Conservation (phyloP, 23 tunicate genomes). For the Oikopleura dioica region DNA sequence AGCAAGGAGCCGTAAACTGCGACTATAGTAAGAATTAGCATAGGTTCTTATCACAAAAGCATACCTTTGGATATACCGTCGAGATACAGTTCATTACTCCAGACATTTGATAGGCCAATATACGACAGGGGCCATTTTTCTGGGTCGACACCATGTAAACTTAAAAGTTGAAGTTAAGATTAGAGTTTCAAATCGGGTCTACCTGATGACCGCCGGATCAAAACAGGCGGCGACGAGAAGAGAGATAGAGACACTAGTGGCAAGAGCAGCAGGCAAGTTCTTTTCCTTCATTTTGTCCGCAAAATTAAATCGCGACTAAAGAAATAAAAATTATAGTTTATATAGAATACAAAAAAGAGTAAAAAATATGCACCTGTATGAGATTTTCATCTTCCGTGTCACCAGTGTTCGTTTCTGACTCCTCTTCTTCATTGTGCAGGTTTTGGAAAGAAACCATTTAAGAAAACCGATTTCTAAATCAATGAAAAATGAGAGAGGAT, state of each 20-base stretch:
- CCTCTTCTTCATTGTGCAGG: not conserved
- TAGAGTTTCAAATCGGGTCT: not conserved
- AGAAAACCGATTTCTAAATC: constrained; percentile 6
- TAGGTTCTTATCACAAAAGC: too few species aligned
- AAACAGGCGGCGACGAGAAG: not conserved
- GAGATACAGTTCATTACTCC: not conserved
- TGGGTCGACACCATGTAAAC: constrained; percentile 6
- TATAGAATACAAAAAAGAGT: not conserved
- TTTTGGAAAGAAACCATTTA: not conserved
- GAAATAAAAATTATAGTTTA: not conserved
- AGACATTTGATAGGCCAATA: constrained; percentile 7
- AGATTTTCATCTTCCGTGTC: not conserved
- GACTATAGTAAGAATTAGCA: too few species aligned
- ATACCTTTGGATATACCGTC: too few species aligned
- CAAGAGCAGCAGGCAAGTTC: not conserved
- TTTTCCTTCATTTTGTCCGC: constrained; percentile 3
- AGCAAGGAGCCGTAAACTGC: not conserved
- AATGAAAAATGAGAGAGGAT: not conserved
- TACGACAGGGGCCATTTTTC: not conserved
- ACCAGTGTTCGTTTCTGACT: not conserved
- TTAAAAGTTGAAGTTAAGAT: not conserved
- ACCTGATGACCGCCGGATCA: not conserved
- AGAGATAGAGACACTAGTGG: constrained; percentile 10
- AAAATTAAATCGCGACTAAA: not conserved
- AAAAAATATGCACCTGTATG: not conserved